Evolutionary conservation across 2,888 invertebrate species (phyloP), one percentile per base, ranked within the genome.

Genomic region (Hoplodrina blanda): DNA sequence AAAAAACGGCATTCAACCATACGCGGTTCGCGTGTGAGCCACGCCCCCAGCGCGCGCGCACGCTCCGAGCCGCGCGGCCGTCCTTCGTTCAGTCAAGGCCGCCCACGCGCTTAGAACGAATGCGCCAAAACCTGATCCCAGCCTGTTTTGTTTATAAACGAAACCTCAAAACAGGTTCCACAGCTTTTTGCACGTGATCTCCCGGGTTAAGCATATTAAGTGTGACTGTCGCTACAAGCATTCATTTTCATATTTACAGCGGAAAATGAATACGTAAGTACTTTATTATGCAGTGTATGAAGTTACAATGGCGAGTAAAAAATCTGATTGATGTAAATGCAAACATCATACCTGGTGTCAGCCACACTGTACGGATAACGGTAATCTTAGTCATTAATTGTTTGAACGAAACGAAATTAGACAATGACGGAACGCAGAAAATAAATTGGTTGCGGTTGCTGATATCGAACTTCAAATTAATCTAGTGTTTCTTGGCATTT

Each of bases 21-120:
- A 74, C 72, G 76, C 72, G 69, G 78, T 88, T 82, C 83, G 90
- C 91, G 91, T 86, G 89, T 78, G 84, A 76, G 89, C 90, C 92
- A 90, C 92, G 90, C 89, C 85, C 87, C 83, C 87, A 85, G 84
- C 89, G 87, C 88, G 83, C 89, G 86, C 89, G 86, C 89, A 86
- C 90, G 85, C 85, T 91, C 91, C 85, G 78, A 85, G 76, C 81
- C 82, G 85, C 88, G 86, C 85, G 55, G 80, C 62, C 89, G 91
- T 94, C 94, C 95, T 94, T 94, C 93, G 86, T 84, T 72, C 87
- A 89, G 91, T 93, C 94, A 94, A 95, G 95, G 95, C 92, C 94
- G 91, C 91, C 93, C 90, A 93, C 93, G 89, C 91, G 86, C 82
- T 87, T 86, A 85, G 85, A 82, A 85, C 88, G 81, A 84, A 87